phyloP scores from a whole-genome alignment of 2,888 invertebrate genomes.

The Alloplasta piceator region DNA sequence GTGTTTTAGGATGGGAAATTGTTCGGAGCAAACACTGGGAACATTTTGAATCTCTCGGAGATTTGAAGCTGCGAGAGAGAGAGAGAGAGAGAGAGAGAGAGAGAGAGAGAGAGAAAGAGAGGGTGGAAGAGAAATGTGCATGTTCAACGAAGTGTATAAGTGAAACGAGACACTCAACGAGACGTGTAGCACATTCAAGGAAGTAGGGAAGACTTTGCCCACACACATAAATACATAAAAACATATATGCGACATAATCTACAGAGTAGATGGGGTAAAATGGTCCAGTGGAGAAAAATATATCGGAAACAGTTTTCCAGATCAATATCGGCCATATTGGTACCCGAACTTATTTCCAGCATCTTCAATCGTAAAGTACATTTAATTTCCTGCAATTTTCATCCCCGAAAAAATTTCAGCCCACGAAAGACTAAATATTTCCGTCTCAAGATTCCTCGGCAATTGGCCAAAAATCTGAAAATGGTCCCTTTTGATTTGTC shows the following conservation, averaged over 20 bases:
- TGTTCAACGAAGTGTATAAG: conserved; percentile 58
- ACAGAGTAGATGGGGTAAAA: neutral
- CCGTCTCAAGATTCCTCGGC: too few relatives aligned
- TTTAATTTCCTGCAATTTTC: too few relatives aligned
- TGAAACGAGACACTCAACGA: conserved; percentile 53
- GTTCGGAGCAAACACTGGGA: conserved; percentile 4
- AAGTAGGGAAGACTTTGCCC: conserved; percentile 22
- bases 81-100: too few relatives aligned
- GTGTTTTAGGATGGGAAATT: conserved; percentile 12
- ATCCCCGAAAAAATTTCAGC: too few relatives aligned
- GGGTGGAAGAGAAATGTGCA: conserved; percentile 32
- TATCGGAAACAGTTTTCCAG: too few relatives aligned
- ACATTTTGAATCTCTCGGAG: conserved; percentile 3
- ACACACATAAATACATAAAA: neutral
- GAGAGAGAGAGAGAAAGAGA: conserved; percentile 15
- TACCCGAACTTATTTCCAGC: too few relatives aligned
- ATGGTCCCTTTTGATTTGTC: too few relatives aligned
- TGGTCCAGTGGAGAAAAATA: too few relatives aligned
- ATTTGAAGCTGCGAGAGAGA: neutral
- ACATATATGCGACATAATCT: neutral
- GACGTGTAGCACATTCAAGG: conserved; percentile 38
- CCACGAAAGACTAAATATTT: too few relatives aligned
- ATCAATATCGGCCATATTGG: too few relatives aligned
- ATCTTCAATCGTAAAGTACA: too few relatives aligned
- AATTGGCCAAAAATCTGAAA: too few relatives aligned